Conservation (phyloP, 2,113 vertebrate species). For the Martes martes region DNA sequence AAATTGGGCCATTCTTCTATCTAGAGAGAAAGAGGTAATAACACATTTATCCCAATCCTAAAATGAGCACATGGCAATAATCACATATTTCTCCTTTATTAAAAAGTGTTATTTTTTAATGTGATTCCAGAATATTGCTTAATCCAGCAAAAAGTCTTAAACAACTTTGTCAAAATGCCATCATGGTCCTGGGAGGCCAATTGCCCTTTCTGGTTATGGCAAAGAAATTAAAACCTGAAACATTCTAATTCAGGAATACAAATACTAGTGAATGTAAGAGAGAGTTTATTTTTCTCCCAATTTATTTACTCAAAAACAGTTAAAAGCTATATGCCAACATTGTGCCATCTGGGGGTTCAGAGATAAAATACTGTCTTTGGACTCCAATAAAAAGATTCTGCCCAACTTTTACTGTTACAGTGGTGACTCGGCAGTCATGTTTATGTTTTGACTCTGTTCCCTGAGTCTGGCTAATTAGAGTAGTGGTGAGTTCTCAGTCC, state of each 20-base stretch:
- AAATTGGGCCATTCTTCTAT: background rate
- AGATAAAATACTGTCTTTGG: background rate
- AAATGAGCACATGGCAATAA: background rate
- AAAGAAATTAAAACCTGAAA: background rate
- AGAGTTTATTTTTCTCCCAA: background rate
- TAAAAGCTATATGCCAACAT: background rate
- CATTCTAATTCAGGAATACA: background rate
- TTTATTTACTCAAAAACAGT: background rate
- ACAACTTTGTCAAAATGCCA: background rate
- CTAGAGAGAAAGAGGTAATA: conserved; percentile 3
- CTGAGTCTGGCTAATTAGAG: background rate
- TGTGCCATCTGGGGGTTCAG: background rate
- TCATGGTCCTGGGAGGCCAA: background rate
- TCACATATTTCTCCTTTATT: background rate
- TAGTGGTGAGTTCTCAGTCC: background rate
- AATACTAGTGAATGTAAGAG: background rate
- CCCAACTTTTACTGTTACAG: background rate
- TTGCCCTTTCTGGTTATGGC: background rate
- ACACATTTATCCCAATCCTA: background rate
- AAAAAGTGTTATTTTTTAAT: background rate
- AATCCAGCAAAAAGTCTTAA: background rate
- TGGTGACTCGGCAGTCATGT: background rate
- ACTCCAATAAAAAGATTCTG: background rate
- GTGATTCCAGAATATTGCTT: background rate
- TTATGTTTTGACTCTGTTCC: background rate